Evolutionary conservation across 2,797 vertebrate species (phyloP), one percentile per base, ranked within the genome.

Genomic region (Myoxocephalus aenaeus): DNA sequence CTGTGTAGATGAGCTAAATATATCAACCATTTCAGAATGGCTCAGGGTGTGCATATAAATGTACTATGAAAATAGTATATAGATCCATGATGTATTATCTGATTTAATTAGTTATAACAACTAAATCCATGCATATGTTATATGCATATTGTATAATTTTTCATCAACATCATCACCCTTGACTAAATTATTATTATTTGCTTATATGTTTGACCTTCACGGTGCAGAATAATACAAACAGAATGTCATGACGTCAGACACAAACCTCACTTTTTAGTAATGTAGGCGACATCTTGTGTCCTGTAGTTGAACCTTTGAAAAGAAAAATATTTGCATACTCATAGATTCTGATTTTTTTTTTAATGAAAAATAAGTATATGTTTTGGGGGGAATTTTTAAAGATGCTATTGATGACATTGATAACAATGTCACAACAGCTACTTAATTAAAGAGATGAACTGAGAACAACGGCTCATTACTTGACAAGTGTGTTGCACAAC

Each of bases 11-110:
- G 86, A 82, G 85, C 59, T 68, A 65, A 90, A 84, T 34, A 63
- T 50, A 62, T 79, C 75, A 79, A 57, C 65, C 68, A 13, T 79
- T 73, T 75, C 53, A 51, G 74, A 82, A 56, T 58, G 38, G 51
- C 64, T 81, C 53, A 64, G 44, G 67, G 63, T 67, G 20, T 77
- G 65, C 67, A 86, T 87, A 81, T 78, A 57, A 81, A 86, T 82
- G 72, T n/a, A 0, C 17, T 72, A 22, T 62, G 73, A 62, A 64
- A 79, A 80, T 78, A 9, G 54, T 36, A 44, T 32, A 64, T 72
- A 42, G 1, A 53, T 77, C n/a, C 53, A 8, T 59, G 7, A 4
- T 59, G 66, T 61, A 57, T 58, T 63, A 11, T 44, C 4, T 64
- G 25, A 20, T 62, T 25, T 50, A 40, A 58, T 20, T 53, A 22